Conservation (phyloP, 2,113 vertebrate genomes). For the Caracal caracal region DNA sequence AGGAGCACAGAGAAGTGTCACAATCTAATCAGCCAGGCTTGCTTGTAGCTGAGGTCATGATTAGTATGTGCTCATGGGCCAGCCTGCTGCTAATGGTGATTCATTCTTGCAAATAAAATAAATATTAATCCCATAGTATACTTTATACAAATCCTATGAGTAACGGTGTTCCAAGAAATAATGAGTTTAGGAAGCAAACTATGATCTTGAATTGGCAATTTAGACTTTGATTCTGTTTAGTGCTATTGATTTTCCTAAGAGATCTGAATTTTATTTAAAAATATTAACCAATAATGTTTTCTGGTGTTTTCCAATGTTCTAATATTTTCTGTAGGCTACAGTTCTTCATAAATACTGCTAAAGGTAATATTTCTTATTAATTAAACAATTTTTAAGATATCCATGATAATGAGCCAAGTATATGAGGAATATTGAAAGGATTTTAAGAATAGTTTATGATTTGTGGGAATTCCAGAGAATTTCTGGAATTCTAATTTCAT, state of each 20-base stretch:
- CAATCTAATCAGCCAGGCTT: neutral
- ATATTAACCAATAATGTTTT: neutral
- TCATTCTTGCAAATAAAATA: conserved; percentile 39
- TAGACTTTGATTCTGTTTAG: neutral
- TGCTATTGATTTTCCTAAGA: conserved; percentile 22
- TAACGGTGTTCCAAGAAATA: neutral
- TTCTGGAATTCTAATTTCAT: neutral
- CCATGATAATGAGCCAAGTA: neutral
- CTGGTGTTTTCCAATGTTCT: neutral
- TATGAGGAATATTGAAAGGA: neutral
- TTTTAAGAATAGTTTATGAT: conserved; percentile 28
- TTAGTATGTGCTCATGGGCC: neutral
- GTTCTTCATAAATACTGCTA: neutral
- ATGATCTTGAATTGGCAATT: conserved; percentile 11
- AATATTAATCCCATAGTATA: neutral
- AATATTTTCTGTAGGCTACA: neutral
- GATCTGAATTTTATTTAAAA: neutral
- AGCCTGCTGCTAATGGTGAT: neutral
- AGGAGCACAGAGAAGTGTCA: neutral
- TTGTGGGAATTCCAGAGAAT: conserved; percentile 4
- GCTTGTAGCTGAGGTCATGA: neutral
- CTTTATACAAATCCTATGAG: neutral
- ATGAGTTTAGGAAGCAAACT: neutral
- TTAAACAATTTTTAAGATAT: neutral
- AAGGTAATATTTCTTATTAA: neutral